Evolutionary conservation across 2,888 invertebrate species (phyloP).

Genomic region (Sepiola atlantica): DNA sequence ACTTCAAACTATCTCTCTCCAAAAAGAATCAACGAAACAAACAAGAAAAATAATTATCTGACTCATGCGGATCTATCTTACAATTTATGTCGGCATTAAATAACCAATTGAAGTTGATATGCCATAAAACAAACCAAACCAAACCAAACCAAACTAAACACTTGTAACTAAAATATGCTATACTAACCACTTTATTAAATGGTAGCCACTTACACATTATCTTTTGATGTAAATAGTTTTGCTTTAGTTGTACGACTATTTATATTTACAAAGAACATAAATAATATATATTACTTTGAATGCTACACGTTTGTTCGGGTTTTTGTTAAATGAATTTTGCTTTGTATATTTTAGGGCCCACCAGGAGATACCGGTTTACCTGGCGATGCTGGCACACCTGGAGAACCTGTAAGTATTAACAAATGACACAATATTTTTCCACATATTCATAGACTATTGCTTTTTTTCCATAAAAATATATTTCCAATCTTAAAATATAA

Average conservation of each 20-base stretch:
- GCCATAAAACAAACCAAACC: too few species aligned
- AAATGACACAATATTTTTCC: background rate
- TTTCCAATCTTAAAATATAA: background rate
- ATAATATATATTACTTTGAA: background rate
- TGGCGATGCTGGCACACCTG: slow-evolving; percentile 82
- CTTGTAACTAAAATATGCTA: too few species aligned
- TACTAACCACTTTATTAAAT: too few species aligned
- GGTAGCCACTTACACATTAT: too few species aligned
- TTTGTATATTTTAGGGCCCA: slow-evolving; percentile 76
- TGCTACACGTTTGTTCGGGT: background rate
- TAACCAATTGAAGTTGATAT: too few species aligned
- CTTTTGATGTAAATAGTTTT: too few species aligned
- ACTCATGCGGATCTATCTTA: too few species aligned
- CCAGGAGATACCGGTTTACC: slow-evolving; percentile 85
- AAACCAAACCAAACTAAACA: too few species aligned
- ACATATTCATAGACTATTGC: background rate
- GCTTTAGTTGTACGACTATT: background rate
- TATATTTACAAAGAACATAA: background rate
- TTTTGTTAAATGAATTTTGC: background rate
- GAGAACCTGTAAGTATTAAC: slow-evolving; percentile 81
- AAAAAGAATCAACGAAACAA: too few species aligned
- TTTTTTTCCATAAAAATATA: background rate
- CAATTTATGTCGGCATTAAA: too few species aligned
- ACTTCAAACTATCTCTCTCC: too few species aligned
- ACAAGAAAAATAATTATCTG: too few species aligned